phyloP scores from a whole-genome alignment of 2,113 vertebrate species.

The Ardeotis arabs region DNA sequence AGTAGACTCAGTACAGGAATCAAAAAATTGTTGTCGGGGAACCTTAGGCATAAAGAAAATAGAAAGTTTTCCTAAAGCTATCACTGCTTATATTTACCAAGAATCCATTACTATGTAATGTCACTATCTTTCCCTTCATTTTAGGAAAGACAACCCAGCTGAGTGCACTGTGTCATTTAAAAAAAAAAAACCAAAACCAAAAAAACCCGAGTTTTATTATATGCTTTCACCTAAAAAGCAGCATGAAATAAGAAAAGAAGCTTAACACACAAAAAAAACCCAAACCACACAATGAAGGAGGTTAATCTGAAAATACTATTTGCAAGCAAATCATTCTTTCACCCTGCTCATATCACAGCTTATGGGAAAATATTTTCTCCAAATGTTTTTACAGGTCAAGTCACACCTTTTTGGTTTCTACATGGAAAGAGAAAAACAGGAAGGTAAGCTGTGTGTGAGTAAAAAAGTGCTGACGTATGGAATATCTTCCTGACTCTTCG shows the following conservation, averaged over 20 bases:
- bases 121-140: not conserved
- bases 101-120: not conserved
- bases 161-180: not conserved
- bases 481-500: not conserved
- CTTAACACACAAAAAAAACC: not conserved
- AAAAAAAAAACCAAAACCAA: not conserved
- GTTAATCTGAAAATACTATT: not conserved
- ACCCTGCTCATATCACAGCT: not conserved
- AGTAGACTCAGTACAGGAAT: not conserved
- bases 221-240: not conserved
- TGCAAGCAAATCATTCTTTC: not conserved
- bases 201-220: not conserved
- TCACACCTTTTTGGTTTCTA: not conserved
- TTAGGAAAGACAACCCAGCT: not conserved
- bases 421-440: not conserved
- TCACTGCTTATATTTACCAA: not conserved
- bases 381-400: not conserved
- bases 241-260: not conserved
- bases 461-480: not conserved
- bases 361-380: not conserved
- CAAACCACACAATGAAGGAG: not conserved
- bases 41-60: not conserved
- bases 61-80: not conserved
- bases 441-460: rapidly evolving
- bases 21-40: not conserved